Evolutionary conservation across 1,140 invertebrate genomes (phyloP).

Genomic region (Ceratosolen fusciceps): DNA sequence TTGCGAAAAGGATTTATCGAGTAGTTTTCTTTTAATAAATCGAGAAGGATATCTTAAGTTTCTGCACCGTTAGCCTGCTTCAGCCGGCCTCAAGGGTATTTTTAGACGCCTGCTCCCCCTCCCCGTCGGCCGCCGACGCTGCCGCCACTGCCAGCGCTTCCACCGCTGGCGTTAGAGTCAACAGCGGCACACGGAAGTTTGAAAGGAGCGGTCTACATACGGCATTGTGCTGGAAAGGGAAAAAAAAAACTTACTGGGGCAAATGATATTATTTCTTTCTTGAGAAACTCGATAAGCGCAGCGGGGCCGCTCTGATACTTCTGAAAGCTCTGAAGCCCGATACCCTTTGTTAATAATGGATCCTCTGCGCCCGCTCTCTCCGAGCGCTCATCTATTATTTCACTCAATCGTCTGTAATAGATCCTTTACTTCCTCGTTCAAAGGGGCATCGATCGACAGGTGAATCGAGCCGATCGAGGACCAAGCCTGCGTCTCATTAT

Average conservation of each 20-base stretch:
- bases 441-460: too few relatives aligned
- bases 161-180: neutral
- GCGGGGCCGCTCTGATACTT: neutral
- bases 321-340: neutral
- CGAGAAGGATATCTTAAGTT: neutral
- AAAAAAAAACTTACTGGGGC: neutral
- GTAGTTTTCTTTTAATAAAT: slow-evolving; percentile 8
- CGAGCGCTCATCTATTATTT: neutral
- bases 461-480: too few relatives aligned
- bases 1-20: neutral
- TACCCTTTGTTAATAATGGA: too few relatives aligned
- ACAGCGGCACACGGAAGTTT: neutral
- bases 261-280: slow-evolving; percentile 8
- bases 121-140: too few relatives aligned
- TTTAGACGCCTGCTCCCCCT: slow-evolving; percentile 6
- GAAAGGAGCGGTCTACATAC: neutral
- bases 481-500: too few relatives aligned
- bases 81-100: neutral
- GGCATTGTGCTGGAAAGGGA: neutral
- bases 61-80: neutral
- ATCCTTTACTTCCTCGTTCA: neutral
- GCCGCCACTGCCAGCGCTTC: too few relatives aligned
- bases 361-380: too few relatives aligned
- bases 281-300: neutral
- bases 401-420: neutral